Evolutionary conservation across 2,797 vertebrate species (phyloP).

Genomic region (Clarias fuscus): DNA sequence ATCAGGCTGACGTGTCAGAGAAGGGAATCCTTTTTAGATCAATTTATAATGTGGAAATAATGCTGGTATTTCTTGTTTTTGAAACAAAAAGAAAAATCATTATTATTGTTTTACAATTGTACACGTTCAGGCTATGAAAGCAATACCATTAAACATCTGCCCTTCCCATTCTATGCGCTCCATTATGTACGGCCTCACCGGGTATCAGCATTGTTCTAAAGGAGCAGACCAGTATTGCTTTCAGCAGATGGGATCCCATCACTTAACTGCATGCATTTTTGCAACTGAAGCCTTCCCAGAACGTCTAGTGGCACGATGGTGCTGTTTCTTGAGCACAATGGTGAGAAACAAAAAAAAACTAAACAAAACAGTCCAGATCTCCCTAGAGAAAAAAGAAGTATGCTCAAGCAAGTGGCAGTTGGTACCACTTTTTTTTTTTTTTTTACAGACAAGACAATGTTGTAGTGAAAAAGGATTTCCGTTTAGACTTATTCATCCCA

Average conservation of each 20-base stretch:
- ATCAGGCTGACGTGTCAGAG: neutral
- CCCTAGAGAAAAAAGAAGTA: neutral
- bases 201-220: conserved; percentile 4
- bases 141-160: conserved; percentile 8
- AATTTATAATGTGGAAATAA: neutral
- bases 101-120: neutral
- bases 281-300: neutral
- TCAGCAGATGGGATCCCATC: conserved; percentile 25
- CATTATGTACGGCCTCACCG: conserved; percentile 1
- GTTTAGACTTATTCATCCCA: neutral
- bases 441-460: neutral
- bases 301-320: neutral
- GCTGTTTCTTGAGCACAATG: neutral
- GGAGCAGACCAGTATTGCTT: conserved; percentile 4
- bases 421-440: neutral
- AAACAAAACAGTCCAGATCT: neutral
- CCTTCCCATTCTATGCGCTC: neutral
- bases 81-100: neutral
- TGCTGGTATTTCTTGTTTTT: no score
- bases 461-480: neutral
- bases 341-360: neutral
- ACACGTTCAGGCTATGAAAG: neutral
- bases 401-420: neutral
- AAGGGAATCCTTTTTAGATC: neutral
- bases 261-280: neutral